Conservation (phyloP, 2,888 invertebrate genomes). For the Hyppa rectilinea region DNA sequence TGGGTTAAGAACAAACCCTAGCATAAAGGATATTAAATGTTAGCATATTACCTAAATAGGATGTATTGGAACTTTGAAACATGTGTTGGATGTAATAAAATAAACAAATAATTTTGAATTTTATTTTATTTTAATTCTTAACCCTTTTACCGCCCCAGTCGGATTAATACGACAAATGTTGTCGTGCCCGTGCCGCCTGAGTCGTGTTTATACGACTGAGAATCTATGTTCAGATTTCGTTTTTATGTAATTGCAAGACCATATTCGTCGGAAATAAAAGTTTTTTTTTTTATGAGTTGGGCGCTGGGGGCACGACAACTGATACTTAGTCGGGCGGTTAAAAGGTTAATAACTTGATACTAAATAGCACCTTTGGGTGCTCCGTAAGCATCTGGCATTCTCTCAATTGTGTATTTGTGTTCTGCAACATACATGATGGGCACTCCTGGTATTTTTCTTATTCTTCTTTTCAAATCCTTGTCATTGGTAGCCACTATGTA, state of each 20-base stretch:
- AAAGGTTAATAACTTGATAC: constrained; percentile 48
- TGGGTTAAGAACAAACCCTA: background rate
- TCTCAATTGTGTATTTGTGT: constrained; percentile 98
- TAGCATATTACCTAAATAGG: constrained; percentile 19
- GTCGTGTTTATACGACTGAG: too few species aligned
- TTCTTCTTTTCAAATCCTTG: constrained; percentile 98
- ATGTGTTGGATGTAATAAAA: constrained; percentile 18
- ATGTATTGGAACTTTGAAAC: background rate
- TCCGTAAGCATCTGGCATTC: constrained; percentile 99
- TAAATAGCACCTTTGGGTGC: constrained; percentile 93
- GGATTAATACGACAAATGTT: too few species aligned
- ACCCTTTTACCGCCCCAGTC: too few species aligned
- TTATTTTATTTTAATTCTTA: constrained; percentile 15
- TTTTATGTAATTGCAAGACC: too few species aligned
- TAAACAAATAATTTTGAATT: constrained; percentile 19
- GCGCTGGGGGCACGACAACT: too few species aligned
- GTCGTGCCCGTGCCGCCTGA: too few species aligned
- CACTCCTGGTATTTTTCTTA: constrained; percentile 99
- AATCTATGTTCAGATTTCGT: too few species aligned
- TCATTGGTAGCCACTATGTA: constrained; percentile 99
- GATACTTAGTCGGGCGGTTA: too few species aligned
- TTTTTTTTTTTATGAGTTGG: too few species aligned
- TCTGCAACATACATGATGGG: constrained; percentile 99
- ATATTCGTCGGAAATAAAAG: too few species aligned
- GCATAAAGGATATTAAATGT: background rate